A percentile compares a stretch with the other conserved stretches of the same genome.
These are phyloP conservation scores for Chaitophorus viminalis DNA, from an alignment of 2,888 invertebrate genomes.

Conservation along the genomic window DNA sequence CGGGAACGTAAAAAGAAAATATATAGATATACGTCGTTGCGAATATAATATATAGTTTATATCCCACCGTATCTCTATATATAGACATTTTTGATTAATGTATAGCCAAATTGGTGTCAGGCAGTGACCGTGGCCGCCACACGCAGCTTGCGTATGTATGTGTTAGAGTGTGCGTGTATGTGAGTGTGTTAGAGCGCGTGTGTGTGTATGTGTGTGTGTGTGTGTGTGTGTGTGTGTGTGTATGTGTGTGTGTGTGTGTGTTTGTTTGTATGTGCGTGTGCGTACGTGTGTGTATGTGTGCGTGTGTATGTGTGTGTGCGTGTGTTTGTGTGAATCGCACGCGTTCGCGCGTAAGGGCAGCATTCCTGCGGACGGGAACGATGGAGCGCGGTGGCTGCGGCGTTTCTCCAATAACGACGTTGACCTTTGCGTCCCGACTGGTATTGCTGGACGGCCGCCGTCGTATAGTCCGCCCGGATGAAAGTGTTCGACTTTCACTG, in stretches of 20 bases:
- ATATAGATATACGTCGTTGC: neutral
- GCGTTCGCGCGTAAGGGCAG: slow-evolving; percentile 51
- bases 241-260: neutral
- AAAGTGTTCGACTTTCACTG: slow-evolving; percentile 62
- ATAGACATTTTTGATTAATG: slow-evolving; percentile 57
- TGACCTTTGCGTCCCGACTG: slow-evolving; percentile 57
- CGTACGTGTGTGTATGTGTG: too few species aligned
- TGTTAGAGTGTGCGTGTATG: too few species aligned
- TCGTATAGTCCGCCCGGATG: too few species aligned
- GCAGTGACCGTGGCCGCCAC: slow-evolving; percentile 16
- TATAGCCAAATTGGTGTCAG: slow-evolving; percentile 56
- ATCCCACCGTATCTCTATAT: slow-evolving; percentile 7
- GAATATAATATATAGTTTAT: too few species aligned
- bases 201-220: too few species aligned
- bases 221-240: too few species aligned
- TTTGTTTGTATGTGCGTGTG: neutral
- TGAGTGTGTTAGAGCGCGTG: neutral
- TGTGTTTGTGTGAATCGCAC: neutral
- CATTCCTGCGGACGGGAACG: slow-evolving; percentile 57
- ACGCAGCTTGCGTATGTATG: neutral
- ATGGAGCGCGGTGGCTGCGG: neutral
- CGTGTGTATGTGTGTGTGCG: too few species aligned
- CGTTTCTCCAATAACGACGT: slow-evolving; percentile 61
- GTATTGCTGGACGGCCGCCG: slow-evolving; percentile 25
- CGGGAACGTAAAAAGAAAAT: neutral